Evolutionary conservation across 2,797 vertebrate species (phyloP).

Genomic region (Lepilemur ruficaudatus): DNA sequence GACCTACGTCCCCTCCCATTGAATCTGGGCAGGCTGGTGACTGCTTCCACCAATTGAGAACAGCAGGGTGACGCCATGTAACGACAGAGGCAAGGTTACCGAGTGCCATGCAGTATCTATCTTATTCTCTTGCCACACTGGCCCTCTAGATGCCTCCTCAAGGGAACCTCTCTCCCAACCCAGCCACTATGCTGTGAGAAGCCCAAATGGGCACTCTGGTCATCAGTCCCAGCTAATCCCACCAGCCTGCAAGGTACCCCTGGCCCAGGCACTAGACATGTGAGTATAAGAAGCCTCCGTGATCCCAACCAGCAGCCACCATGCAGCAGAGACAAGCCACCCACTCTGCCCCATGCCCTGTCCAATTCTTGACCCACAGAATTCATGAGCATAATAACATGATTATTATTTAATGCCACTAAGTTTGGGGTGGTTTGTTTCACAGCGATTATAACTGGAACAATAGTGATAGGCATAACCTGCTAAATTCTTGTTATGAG

Average conservation of each 20-base stretch:
- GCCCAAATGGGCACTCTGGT: background rate
- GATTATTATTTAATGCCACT: background rate
- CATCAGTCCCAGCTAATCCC: background rate
- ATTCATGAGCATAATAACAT: background rate
- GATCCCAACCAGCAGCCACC: background rate
- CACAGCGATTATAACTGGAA: background rate
- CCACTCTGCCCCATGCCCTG: background rate
- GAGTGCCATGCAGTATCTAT: background rate
- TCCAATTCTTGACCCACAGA: background rate
- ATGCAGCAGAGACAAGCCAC: background rate
- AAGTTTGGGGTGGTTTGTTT: background rate
- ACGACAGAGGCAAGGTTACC: background rate
- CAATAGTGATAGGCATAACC: background rate
- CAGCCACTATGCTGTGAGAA: background rate
- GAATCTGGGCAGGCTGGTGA: background rate
- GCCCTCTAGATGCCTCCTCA: background rate
- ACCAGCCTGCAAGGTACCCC: background rate
- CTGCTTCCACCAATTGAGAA: background rate
- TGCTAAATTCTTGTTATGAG: background rate
- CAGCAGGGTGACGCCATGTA: background rate
- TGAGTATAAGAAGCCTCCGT: background rate
- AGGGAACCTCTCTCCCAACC: background rate
- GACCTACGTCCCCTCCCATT: background rate
- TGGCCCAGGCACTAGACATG: background rate
- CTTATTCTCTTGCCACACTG: background rate